phyloP scores from a whole-genome alignment of 2,797 vertebrate species.

The Micropoecilia bifurca region DNA sequence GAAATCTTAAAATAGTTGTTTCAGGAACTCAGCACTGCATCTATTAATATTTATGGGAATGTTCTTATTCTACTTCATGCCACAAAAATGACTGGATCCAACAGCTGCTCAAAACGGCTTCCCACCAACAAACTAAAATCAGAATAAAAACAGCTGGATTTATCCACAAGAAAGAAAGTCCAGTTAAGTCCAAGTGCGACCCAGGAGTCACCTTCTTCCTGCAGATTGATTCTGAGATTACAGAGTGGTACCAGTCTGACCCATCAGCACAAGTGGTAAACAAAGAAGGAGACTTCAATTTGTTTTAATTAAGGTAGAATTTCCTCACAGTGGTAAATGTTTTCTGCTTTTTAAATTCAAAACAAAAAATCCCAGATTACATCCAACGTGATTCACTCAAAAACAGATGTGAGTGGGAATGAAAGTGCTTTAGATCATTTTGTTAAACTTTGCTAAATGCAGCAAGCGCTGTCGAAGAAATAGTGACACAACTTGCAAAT shows the following conservation, averaged over 20 bases:
- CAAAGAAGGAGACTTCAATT: background rate
- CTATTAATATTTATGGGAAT: conserved; percentile 24
- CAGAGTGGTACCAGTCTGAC: background rate
- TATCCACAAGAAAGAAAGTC: background rate
- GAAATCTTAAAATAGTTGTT: conserved; percentile 17
- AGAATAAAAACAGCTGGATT: background rate
- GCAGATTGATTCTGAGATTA: background rate
- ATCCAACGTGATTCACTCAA: background rate
- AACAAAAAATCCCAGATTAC: background rate
- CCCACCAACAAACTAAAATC: background rate
- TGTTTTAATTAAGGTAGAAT: background rate
- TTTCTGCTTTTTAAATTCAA: background rate
- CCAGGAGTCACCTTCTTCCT: background rate
- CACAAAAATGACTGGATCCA: background rate
- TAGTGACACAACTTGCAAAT: background rate
- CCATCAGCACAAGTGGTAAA: background rate
- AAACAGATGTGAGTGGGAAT: background rate
- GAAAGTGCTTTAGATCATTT: background rate
- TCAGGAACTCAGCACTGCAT: background rate
- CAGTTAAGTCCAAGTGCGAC: background rate
- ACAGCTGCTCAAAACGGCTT: conserved; percentile 2
- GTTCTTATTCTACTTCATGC: background rate
- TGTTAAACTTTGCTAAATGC: background rate
- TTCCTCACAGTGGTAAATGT: background rate
- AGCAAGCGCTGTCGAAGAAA: background rate